Evolutionary conservation across 2,888 invertebrate genomes (phyloP).

Genomic region (Biston stratarius): DNA sequence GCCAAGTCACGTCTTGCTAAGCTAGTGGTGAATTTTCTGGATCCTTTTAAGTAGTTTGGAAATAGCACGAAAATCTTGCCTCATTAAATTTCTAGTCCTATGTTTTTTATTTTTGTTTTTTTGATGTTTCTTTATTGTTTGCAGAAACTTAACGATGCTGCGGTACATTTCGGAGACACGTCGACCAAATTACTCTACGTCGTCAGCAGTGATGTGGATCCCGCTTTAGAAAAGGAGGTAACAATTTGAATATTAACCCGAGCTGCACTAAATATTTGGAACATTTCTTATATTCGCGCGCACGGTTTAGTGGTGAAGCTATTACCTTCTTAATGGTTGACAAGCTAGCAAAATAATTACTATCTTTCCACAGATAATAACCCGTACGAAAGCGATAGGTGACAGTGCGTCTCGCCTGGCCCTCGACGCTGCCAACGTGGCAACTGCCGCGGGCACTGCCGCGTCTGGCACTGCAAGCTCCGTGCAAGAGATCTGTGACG

Average conservation of each 20-base stretch:
- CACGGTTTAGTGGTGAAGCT: no score
- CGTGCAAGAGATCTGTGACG: constrained; percentile 46
- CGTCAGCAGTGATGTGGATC: constrained; percentile 62
- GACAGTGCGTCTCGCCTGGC: constrained; percentile 63
- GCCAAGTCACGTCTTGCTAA: no score
- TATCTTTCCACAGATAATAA: constrained; percentile 54
- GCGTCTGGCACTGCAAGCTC: constrained; percentile 28
- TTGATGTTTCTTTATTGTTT: background rate
- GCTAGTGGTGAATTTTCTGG: no score
- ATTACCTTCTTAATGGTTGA: no score
- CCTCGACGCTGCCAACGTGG: constrained; percentile 42
- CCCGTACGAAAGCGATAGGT: constrained; percentile 61
- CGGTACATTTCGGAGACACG: constrained; percentile 62
- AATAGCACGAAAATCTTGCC: no score
- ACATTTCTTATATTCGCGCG: no score
- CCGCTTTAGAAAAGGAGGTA: constrained; percentile 65
- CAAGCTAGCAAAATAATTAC: no score
- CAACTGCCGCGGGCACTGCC: constrained; percentile 16
- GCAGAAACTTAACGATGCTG: constrained; percentile 65
- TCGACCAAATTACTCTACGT: constrained; percentile 61
- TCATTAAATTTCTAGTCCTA: no score
- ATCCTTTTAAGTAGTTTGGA: no score
- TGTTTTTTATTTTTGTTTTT: no score
- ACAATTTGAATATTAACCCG: background rate
- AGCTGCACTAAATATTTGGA: background rate